phyloP scores from a whole-genome alignment of 1,140 invertebrate species.

The Lepidurus arcticus region DNA sequence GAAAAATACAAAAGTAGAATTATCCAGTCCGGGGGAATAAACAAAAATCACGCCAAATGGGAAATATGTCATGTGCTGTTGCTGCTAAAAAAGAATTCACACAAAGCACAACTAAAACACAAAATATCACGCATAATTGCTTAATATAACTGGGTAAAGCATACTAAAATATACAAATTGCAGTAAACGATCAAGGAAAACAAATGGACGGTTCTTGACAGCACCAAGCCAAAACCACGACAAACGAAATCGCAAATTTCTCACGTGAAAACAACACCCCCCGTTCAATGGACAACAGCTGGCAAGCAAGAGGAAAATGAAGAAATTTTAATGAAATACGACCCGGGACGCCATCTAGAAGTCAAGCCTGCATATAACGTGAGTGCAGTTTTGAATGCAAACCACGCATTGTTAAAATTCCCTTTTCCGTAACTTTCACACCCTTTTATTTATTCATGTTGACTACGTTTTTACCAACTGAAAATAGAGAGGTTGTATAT shows the following conservation, averaged over 20 bases:
- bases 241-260: neutral
- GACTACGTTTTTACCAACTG: too few species aligned
- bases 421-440: too few species aligned
- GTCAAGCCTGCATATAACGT: neutral
- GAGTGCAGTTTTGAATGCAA: too few species aligned
- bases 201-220: neutral
- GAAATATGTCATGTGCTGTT: neutral
- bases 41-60: neutral
- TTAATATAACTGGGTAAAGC: neutral
- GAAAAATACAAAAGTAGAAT: neutral
- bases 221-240: constrained; percentile 7
- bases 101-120: neutral
- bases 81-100: neutral
- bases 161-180: neutral
- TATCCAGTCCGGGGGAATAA: neutral
- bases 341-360: neutral
- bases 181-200: neutral
- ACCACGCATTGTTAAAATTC: too few species aligned
- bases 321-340: neutral
- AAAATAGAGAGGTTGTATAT: too few species aligned
- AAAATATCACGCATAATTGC: neutral
- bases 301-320: neutral
- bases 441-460: too few species aligned
- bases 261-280: constrained; percentile 3
- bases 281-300: neutral